A percentile compares a stretch with the other conserved stretches of the same genome.
phyloP scores from a whole-genome alignment of 2,113 vertebrate genomes.

The Acrocephalus arundinaceus region DNA sequence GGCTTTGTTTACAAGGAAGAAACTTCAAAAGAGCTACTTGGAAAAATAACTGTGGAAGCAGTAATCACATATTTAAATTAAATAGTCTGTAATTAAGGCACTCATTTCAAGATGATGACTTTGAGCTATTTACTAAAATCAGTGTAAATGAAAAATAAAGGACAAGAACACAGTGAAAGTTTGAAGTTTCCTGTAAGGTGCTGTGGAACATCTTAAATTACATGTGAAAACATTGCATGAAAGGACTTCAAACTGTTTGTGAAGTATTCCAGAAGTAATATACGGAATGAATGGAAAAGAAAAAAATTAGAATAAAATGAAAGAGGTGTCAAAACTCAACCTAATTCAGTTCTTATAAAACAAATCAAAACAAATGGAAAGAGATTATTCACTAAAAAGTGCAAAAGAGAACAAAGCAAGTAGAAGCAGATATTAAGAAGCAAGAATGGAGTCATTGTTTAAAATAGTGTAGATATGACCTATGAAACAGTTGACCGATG shows the following conservation, averaged over 20 bases:
- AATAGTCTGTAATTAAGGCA: neutral
- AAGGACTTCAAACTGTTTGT: neutral
- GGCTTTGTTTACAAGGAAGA: neutral
- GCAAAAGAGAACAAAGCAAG: neutral
- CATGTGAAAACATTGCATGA: neutral
- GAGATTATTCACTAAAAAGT: neutral
- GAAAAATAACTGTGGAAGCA: neutral
- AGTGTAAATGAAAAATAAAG: neutral
- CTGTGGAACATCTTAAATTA: neutral
- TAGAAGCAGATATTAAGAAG: neutral
- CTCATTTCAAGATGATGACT: neutral
- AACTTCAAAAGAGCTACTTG: neutral
- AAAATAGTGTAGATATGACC: neutral
- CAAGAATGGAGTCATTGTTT: neutral
- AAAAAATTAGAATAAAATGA: neutral
- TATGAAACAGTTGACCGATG: neutral
- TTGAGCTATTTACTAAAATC: neutral
- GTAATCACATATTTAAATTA: neutral
- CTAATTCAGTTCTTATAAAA: neutral
- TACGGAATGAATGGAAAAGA: neutral
- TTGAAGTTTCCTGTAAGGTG: neutral
- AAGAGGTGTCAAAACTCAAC: neutral
- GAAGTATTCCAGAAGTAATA: neutral
- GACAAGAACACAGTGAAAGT: neutral
- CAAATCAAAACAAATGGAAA: neutral